A percentile compares a stretch with the other conserved stretches of the same genome.
These are phyloP conservation scores for Atta texana DNA, from an alignment of 1,140 invertebrate species.

Conservation along the genomic window DNA sequence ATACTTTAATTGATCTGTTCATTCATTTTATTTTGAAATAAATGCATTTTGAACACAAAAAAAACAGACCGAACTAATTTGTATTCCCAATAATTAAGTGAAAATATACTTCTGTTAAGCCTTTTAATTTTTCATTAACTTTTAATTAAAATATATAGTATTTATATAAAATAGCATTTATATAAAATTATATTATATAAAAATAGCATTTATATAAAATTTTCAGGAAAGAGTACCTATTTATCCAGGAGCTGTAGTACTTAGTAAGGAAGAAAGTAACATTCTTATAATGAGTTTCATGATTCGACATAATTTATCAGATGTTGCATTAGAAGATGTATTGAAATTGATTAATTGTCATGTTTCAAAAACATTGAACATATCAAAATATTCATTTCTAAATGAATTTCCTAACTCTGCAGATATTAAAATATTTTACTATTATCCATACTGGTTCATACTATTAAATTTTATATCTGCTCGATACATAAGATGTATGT, in stretches of 20 bases:
- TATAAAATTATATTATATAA: too few species aligned
- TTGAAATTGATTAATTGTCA: neutral
- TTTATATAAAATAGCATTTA: too few species aligned
- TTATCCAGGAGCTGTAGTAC: neutral
- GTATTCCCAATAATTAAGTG: too few species aligned
- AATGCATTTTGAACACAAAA: too few species aligned
- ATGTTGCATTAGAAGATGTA: neutral
- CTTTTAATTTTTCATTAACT: too few species aligned
- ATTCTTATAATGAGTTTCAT: constrained; percentile 5
- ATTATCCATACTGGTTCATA: neutral
- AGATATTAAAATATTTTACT: constrained; percentile 7
- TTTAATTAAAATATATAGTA: too few species aligned
- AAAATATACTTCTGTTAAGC: too few species aligned
- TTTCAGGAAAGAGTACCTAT: neutral
- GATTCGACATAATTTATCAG: neutral
- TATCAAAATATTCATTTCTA: neutral
- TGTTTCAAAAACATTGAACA: neutral
- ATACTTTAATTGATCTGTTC: too few species aligned
- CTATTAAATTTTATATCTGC: neutral
- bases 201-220: neutral
- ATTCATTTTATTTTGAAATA: too few species aligned
- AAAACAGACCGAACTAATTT: too few species aligned
- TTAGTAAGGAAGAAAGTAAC: neutral
- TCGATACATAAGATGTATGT: neutral
- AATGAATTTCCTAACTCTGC: neutral